Base-by-base conservation (phyloP, 2,888 invertebrate genomes). In the Orthosia incerta region DNA sequence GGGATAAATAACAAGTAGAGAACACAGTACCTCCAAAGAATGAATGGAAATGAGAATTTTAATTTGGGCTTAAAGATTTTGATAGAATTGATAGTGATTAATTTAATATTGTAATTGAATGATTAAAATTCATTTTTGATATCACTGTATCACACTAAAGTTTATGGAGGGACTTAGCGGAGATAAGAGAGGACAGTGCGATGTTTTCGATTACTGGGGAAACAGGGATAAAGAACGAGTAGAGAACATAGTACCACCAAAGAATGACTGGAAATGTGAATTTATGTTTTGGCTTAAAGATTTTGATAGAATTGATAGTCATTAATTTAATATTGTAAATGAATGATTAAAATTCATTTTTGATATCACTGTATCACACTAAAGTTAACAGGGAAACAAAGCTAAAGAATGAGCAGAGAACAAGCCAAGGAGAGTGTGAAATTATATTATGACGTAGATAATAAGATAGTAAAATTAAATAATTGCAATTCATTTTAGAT, bases 291-390 rank as follows among this genome's bases (percentile, higher is more conserved):
- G 5, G 13, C 15, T 20, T 55, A 7, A 15, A 55, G 23, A 55
- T 20, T 53, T 11, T 53, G 53, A n/a, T 51, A 51, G 11, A n/a
- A 51, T 50, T 7, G 18, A 50, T n/a, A n/a, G 18, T 51, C n/a
- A n/a, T 11, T 39, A 9, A 39, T 11, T 51, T n/a, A n/a, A 51
- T 20, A 20, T 20, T 51, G n/a, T 3, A 51, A 20, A 20, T 39
- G 9, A 39, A 39, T 39, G 39, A 39, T 7, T 39, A 39, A 39
- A 9, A 39, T 39, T 12, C 0, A n/a, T 20, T 79, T 70, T 68
- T 80, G 67, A 65, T n/a, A n/a, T n/a, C n/a, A n/a, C n/a, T n/a
- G n/a, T 78, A 80, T 78, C 57, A 68, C 65, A 65, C 53, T 63
- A 31, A 56, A 63, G 26, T 79, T 82, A n/a, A n/a, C n/a, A 31